These are phyloP conservation scores for Dolichallabes microphthalmus DNA, from an alignment of 2,113 vertebrate species.

Conservation along the genomic window DNA sequence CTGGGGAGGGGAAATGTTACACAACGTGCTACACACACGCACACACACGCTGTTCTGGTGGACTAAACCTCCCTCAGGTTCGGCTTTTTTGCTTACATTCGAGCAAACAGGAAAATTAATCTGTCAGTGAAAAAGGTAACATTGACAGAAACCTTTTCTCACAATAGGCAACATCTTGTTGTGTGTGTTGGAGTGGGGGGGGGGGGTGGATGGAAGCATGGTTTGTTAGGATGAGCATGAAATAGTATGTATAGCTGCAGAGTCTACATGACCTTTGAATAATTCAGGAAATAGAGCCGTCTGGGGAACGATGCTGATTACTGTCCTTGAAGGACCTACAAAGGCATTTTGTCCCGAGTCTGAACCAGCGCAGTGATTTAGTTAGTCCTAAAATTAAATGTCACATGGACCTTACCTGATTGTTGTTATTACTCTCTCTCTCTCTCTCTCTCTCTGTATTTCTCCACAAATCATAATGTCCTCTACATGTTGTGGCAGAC, in stretches of 20 bases:
- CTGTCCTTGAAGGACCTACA: background rate
- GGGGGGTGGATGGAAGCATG: no score
- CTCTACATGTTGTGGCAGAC: no score
- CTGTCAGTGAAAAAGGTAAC: background rate
- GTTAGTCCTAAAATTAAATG: background rate
- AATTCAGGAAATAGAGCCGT: background rate
- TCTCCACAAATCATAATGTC: no score
- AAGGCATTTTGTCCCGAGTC: background rate
- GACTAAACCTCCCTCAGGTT: slow-evolving; percentile 2
- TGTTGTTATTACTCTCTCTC: background rate
- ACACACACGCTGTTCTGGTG: background rate
- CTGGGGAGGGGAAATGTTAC: background rate
- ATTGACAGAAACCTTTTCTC: background rate
- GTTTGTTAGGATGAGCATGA: background rate
- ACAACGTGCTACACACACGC: background rate
- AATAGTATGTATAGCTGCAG: background rate
- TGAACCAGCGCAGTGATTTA: background rate
- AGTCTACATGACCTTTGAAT: slow-evolving; percentile 9
- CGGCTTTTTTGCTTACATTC: background rate
- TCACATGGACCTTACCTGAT: background rate
- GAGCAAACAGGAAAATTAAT: background rate
- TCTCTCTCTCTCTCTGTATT: no score
- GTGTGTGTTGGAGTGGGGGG: background rate
- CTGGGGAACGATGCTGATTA: background rate
- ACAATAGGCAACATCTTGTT: background rate